These are phyloP conservation scores for Coracias cyanogaster DNA, from an alignment of 2,797 vertebrate genomes.

Conservation along the genomic window DNA sequence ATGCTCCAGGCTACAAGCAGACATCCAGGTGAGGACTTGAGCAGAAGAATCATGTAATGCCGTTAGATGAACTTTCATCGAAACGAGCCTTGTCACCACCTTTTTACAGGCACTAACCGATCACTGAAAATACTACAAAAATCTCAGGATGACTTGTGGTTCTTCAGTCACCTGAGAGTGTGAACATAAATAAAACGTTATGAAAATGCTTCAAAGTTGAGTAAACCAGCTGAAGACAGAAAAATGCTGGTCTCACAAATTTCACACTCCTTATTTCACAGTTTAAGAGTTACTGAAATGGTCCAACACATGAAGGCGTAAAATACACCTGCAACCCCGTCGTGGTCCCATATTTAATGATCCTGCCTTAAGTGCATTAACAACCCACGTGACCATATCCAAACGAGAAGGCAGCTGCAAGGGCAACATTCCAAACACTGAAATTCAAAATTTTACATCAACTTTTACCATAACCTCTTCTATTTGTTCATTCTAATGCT, in stretches of 20 bases:
- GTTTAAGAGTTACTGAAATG: background rate
- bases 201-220: background rate
- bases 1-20: background rate
- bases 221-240: background rate
- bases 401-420: background rate
- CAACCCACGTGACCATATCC: background rate
- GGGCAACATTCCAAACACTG: background rate
- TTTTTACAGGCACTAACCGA: background rate
- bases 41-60: background rate
- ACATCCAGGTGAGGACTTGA: background rate
- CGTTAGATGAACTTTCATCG: background rate
- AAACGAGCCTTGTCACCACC: background rate
- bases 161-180: background rate
- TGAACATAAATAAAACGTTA: background rate
- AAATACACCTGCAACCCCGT: background rate
- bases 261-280: background rate
- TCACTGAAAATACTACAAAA: background rate
- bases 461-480: background rate
- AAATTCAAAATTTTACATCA: background rate
- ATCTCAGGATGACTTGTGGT: background rate
- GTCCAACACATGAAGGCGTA: background rate
- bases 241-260: background rate
- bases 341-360: background rate
- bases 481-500: background rate
- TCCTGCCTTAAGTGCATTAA: background rate